A percentile compares a stretch with the other conserved stretches of the same genome.
phyloP scores from a whole-genome alignment of 2,113 vertebrate genomes.

The Oryzias melastigma region DNA sequence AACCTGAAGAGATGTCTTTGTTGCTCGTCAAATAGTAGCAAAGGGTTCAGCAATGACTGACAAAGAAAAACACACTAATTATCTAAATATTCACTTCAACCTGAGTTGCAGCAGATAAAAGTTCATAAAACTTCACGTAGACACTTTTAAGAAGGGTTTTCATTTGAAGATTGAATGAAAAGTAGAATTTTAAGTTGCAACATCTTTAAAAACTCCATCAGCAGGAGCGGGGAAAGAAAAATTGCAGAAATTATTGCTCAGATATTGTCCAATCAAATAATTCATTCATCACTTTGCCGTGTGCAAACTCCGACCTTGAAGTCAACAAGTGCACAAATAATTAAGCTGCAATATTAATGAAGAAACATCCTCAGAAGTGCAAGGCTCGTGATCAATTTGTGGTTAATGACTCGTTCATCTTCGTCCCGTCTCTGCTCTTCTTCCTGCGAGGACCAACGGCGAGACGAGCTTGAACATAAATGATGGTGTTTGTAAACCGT shows the following conservation, averaged over 20 bases:
- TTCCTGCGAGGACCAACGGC: slow-evolving; percentile 27
- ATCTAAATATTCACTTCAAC: too few species aligned
- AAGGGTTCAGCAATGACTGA: too few species aligned
- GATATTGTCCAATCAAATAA: slow-evolving; percentile 73
- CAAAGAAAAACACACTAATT: too few species aligned
- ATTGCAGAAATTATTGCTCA: slow-evolving; percentile 56
- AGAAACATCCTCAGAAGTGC: slow-evolving; percentile 65
- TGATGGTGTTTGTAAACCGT: slow-evolving; percentile 50
- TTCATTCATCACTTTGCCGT: slow-evolving; percentile 71
- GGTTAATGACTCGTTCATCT: slow-evolving; percentile 79
- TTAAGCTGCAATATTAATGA: slow-evolving; percentile 78
- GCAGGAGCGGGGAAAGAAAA: slow-evolving; percentile 25
- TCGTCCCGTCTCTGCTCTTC: slow-evolving; percentile 50
- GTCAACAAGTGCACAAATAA: slow-evolving; percentile 75
- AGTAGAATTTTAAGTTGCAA: slow-evolving; percentile 12
- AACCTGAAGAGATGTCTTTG: slow-evolving; percentile 12
- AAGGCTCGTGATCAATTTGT: slow-evolving; percentile 74
- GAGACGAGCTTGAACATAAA: slow-evolving; percentile 22
- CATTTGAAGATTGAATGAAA: too few species aligned
- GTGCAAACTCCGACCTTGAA: slow-evolving; percentile 67
- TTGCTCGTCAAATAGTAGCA: background rate
- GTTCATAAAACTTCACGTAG: too few species aligned
- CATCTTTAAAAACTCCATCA: slow-evolving; percentile 24
- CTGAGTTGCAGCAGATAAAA: too few species aligned
- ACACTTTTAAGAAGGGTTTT: too few species aligned